These are phyloP conservation scores for Dicrostonyx torquatus DNA, from an alignment of 2,797 vertebrate species.

Conservation along the genomic window DNA sequence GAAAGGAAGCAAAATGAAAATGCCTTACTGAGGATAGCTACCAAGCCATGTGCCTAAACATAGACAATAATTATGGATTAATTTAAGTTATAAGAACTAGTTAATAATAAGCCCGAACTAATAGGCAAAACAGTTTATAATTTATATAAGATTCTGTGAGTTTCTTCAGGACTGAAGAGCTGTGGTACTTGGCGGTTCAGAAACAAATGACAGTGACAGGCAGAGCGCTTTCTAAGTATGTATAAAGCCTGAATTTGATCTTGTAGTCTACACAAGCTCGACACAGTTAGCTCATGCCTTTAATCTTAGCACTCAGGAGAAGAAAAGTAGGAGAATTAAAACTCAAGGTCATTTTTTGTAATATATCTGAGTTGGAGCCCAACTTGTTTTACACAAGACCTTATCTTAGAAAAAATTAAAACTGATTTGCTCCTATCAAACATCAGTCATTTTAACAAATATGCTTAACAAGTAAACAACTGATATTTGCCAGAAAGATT, in stretches of 20 bases:
- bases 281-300: neutral
- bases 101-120: no score
- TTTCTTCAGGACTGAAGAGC: no score
- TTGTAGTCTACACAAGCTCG: neutral
- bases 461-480: constrained; percentile 1
- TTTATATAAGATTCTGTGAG: no score
- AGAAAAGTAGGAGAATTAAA: neutral
- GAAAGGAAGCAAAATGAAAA: no score
- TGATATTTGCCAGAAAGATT: constrained; percentile 3
- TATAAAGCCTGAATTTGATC: neutral
- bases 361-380: neutral
- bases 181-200: no score
- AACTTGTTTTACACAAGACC: neutral
- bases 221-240: neutral
- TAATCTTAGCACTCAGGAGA: neutral
- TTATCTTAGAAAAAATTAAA: neutral
- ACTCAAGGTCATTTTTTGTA: neutral
- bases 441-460: neutral
- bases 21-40: no score
- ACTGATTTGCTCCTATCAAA: neutral
- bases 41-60: no score
- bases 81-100: no score
- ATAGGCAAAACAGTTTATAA: no score
- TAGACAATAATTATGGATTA: no score
- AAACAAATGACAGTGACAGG: neutral